A percentile compares a stretch with the other conserved stretches of the same genome.
These are phyloP conservation scores for Ricordea florida DNA, from an alignment of 92 coral and sea anemone species.

Conservation along the genomic window DNA sequence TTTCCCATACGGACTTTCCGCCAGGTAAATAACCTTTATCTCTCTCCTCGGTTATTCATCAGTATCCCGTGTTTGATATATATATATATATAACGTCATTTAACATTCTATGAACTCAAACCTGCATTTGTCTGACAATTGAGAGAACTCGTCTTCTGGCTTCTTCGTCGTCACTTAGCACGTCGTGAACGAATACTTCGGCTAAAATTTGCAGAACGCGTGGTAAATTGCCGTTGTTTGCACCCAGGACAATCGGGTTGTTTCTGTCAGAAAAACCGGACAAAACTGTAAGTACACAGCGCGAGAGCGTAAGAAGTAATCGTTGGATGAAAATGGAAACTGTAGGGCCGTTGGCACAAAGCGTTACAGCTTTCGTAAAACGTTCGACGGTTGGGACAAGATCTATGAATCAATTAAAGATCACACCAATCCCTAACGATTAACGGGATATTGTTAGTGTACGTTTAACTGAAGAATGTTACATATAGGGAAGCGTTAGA, in stretches of 20 bases:
- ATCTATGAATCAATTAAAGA: too few species aligned
- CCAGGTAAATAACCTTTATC: neutral
- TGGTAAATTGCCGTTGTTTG: slow-evolving; percentile 83
- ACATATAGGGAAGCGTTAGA: too few species aligned
- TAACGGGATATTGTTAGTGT: too few species aligned
- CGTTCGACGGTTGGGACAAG: too few species aligned
- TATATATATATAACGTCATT: neutral
- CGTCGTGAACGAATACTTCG: slow-evolving; percentile 82
- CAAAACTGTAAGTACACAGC: neutral
- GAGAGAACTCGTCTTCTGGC: slow-evolving; percentile 76
- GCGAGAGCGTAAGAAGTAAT: neutral
- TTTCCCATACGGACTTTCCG: neutral
- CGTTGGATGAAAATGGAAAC: neutral
- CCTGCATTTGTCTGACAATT: slow-evolving; percentile 92
- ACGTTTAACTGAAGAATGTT: too few species aligned
- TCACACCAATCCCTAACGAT: too few species aligned
- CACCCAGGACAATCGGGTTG: slow-evolving; percentile 77
- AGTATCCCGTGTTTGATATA: neutral
- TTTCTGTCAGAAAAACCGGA: slow-evolving; percentile 53
- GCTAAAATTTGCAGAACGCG: slow-evolving; percentile 89
- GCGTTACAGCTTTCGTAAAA: too few species aligned
- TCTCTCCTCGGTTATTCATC: neutral
- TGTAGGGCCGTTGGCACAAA: too few species aligned
- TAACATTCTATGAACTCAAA: slow-evolving; percentile 2
- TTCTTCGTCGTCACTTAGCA: slow-evolving; percentile 81